phyloP scores from a whole-genome alignment of 1,140 invertebrate genomes.

The Temnothorax curvispinosus region DNA sequence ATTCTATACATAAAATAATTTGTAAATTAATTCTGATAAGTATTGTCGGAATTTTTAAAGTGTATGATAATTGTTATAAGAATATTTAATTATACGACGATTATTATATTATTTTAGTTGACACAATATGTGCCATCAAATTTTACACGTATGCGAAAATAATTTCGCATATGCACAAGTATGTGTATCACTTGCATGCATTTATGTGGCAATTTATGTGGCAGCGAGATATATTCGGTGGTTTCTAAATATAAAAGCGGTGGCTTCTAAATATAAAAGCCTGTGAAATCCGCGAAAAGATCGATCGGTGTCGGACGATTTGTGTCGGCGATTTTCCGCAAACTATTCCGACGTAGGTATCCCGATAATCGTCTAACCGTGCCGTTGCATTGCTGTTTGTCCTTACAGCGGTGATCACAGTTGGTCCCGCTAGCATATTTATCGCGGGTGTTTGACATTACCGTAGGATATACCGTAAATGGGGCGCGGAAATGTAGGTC shows the following conservation, averaged over 20 bases:
- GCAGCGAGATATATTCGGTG: not conserved
- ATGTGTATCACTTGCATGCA: not conserved
- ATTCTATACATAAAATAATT: not conserved
- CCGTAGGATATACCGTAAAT: slow-evolving; percentile 75
- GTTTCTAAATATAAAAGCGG: not conserved
- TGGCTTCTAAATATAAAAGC: not conserved
- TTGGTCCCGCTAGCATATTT: slow-evolving; percentile 62
- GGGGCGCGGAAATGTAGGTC: slow-evolving; percentile 79
- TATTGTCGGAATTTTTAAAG: not conserved
- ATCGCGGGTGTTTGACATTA: slow-evolving; percentile 75
- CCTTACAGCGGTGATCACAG: not conserved
- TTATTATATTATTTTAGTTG: no score
- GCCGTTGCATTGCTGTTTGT: slow-evolving; percentile 29
- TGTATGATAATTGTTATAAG: not conserved
- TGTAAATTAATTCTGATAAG: not conserved
- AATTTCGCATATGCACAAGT: not conserved
- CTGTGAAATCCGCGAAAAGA: slow-evolving; percentile 1
- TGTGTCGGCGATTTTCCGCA: slow-evolving; percentile 1
- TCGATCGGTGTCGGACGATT: slow-evolving; percentile 28
- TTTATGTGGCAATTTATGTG: not conserved
- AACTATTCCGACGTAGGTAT: slow-evolving; percentile 16
- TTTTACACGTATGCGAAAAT: not conserved
- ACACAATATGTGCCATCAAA: not conserved
- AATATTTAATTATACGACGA: no score
- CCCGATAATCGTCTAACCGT: slow-evolving; percentile 19